Evolutionary conservation across 2,888 invertebrate genomes (phyloP).

Genomic region (Napeogenes inachia): DNA sequence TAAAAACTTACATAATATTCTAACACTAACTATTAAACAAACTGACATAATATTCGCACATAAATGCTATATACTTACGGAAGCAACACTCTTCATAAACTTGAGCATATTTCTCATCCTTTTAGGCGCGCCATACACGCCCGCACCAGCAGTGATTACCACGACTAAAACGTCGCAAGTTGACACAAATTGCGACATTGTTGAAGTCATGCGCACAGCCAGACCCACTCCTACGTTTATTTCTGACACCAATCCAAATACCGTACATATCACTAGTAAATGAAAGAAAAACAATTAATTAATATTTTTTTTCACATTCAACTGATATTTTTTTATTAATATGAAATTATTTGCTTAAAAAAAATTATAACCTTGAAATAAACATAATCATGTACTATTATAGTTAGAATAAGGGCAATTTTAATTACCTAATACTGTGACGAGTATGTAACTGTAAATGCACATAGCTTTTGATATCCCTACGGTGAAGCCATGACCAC

Average conservation of each 20-base stretch:
- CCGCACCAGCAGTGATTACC: constrained; percentile 69
- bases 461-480: constrained; percentile 64
- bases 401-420: too few species aligned
- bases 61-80: constrained; percentile 43
- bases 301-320: neutral
- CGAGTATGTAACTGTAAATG: constrained; percentile 62
- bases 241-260: constrained; percentile 74
- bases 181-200: constrained; percentile 76
- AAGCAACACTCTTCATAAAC: constrained; percentile 70
- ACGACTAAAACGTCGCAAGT: constrained; percentile 76
- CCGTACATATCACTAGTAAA: constrained; percentile 58
- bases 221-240: constrained; percentile 70
- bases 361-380: too few species aligned
- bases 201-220: constrained; percentile 76
- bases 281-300: neutral
- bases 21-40: too few species aligned
- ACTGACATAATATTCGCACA: too few species aligned
- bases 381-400: too few species aligned
- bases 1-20: too few species aligned
- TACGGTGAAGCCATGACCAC: constrained; percentile 54
- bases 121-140: constrained; percentile 71
- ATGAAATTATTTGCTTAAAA: too few species aligned
- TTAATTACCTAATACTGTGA: constrained; percentile 59
- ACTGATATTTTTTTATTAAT: too few species aligned
- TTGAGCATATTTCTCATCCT: constrained; percentile 72